These are phyloP conservation scores for Hermetia illucens DNA, from an alignment of 1,140 invertebrate species.

Conservation along the genomic window DNA sequence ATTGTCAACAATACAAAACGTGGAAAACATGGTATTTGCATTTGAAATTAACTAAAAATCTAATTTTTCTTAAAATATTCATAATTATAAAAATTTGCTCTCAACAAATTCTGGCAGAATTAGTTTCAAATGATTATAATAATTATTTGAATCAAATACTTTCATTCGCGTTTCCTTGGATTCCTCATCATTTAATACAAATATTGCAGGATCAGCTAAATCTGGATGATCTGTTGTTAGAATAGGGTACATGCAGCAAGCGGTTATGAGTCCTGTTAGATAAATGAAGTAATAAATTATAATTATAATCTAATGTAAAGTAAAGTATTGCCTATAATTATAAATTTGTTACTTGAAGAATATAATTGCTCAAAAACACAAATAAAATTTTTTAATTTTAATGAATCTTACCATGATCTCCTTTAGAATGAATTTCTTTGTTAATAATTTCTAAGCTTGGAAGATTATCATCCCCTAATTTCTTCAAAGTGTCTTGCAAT, in stretches of 20 bases:
- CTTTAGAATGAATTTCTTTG: conserved; percentile 13
- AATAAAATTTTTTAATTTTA: too few relatives aligned
- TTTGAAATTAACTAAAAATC: background rate
- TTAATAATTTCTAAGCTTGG: conserved; percentile 22
- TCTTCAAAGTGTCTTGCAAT: conserved; percentile 19
- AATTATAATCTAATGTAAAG: background rate
- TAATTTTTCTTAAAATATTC: background rate
- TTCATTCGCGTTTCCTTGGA: conserved; percentile 4
- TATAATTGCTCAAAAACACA: background rate
- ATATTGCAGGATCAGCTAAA: conserved; percentile 7
- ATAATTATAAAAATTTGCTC: background rate
- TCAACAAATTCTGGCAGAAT: background rate
- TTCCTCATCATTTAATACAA: conserved; percentile 9
- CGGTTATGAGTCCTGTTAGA: conserved; percentile 6
- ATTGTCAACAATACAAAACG: background rate
- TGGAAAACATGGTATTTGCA: background rate
- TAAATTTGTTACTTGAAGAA: background rate
- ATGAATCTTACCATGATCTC: conserved; percentile 15
- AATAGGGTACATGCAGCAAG: conserved; percentile 8
- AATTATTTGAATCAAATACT: background rate
- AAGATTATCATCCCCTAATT: conserved; percentile 20
- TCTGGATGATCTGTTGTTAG: conserved; percentile 9
- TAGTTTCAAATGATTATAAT: background rate
- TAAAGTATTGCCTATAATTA: background rate
- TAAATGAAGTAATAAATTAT: background rate